Percentiles rank a stretch among this genome's conserved stretches.
Conservation (phyloP, 2,888 invertebrate species). For the Ophion slaviceki region DNA sequence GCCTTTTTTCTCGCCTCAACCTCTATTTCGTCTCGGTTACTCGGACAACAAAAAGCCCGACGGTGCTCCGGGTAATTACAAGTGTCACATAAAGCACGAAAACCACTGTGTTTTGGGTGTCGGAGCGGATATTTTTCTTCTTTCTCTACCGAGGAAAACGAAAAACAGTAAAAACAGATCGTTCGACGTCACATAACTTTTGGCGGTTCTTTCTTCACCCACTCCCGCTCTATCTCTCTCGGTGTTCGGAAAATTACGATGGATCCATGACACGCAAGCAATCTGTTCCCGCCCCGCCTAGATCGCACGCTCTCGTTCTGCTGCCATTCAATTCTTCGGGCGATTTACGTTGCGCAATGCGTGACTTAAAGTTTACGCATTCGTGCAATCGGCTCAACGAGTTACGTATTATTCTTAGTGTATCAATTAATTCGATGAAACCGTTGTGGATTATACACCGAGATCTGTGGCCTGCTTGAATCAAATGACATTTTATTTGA, state of each 20-base stretch:
- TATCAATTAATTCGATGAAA: not conserved
- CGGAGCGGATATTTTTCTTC: constrained; percentile 21
- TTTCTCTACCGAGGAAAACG: constrained; percentile 13
- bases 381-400: not conserved
- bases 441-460: not conserved
- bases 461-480: too few relatives aligned
- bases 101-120: constrained; percentile 74
- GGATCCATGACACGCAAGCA: constrained; percentile 23
- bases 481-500: too few relatives aligned
- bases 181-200: constrained; percentile 59
- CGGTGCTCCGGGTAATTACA: constrained; percentile 69
- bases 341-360: not conserved
- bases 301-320: not conserved
- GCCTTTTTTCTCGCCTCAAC: constrained; percentile 46
- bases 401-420: not conserved
- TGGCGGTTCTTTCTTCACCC: constrained; percentile 9
- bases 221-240: not conserved
- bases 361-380: not conserved
- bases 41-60: constrained; percentile 22
- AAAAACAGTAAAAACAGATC: constrained; percentile 57
- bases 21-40: constrained; percentile 42
- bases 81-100: constrained; percentile 80
- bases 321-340: not conserved
- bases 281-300: constrained; percentile 44
- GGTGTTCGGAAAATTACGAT: constrained; percentile 50